A percentile compares a stretch with the other conserved stretches of the same genome.
Evolutionary conservation across 2,888 invertebrate genomes (phyloP).

Genomic region (Acleris literana): DNA sequence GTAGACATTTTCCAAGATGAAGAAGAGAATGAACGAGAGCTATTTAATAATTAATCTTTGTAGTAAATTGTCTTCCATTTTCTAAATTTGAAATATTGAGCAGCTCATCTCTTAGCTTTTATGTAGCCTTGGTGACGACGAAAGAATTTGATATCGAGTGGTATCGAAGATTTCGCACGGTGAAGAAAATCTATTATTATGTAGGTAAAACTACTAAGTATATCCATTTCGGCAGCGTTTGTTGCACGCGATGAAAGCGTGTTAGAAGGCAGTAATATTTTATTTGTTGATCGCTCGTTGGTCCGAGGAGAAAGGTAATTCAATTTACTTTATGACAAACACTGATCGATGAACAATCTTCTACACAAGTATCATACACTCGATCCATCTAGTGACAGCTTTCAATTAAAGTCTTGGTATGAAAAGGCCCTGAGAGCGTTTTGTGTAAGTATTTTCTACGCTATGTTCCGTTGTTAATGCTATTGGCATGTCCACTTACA

Average conservation of each 20-base stretch:
- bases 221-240: not conserved
- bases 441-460: no score
- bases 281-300: slow-evolving; percentile 22
- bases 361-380: no score
- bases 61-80: no score
- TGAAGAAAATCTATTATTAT: no score
- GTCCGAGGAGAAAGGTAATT: slow-evolving; percentile 26
- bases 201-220: not conserved
- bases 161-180: not conserved
- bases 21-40: no score
- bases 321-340: slow-evolving; percentile 27
- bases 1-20: no score
- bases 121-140: slow-evolving; percentile 15
- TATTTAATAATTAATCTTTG: no score
- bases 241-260: slow-evolving; percentile 26
- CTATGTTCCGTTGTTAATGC: no score
- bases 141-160: not conserved
- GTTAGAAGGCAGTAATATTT: slow-evolving; percentile 14
- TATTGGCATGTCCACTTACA: no score
- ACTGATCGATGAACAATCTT: slow-evolving; percentile 5
- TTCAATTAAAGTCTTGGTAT: no score
- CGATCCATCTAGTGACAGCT: no score
- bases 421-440: no score
- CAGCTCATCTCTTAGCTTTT: slow-evolving; percentile 46
- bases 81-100: slow-evolving; percentile 44